Base-by-base conservation (phyloP, 2,888 invertebrate genomes). In the Aplocera efformata region DNA sequence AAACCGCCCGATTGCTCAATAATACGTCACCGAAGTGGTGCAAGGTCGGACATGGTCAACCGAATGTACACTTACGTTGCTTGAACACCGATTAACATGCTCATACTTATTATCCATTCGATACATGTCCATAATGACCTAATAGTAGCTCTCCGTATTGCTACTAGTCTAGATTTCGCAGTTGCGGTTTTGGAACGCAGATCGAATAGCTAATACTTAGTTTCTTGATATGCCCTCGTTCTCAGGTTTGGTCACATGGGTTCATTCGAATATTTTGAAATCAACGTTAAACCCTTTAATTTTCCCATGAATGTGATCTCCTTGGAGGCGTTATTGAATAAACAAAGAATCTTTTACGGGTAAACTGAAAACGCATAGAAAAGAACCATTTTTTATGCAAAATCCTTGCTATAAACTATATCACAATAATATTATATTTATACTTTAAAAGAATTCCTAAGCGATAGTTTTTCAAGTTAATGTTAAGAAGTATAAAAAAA, bases 161-260 rank as follows among this genome's bases (percentile, higher is more conserved):
- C 26, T 26, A 11, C 29, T 27, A 21, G 33, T 27, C 13, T 28
- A 20, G 20, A 48, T 53, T 48, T 51, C 43, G 42, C 31, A 51
- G 42, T 29, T 34, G 43, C 43, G 52, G 40, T 58, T 38, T 45
- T 47, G 39, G 17, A 42, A 54, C 50, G 53, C 23, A 44, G 45
- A 51, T 54, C 41, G 53, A 56, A 56, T 47, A 51, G 37, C 50
- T 41, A 58, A 52, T 56, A 36, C 48, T 39, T 40, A 32, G 35
- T 23, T 51, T 55, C 39, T 35, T 45, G 51, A 37, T 50, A 51
- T 48, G 39, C 22, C 41, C 43, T 28, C 48, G 45, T 56, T 53
- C 48, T 30, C 50, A 53, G 32, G n/a, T 29, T 44, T 36, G 45
- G 50, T 43, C 35, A 31, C 26, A 23, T 24, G 35, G 24, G 21